A percentile compares a stretch with the other conserved stretches of the same genome.
Conservation (phyloP, 2,888 invertebrate species). For the Sepiola atlantica region DNA sequence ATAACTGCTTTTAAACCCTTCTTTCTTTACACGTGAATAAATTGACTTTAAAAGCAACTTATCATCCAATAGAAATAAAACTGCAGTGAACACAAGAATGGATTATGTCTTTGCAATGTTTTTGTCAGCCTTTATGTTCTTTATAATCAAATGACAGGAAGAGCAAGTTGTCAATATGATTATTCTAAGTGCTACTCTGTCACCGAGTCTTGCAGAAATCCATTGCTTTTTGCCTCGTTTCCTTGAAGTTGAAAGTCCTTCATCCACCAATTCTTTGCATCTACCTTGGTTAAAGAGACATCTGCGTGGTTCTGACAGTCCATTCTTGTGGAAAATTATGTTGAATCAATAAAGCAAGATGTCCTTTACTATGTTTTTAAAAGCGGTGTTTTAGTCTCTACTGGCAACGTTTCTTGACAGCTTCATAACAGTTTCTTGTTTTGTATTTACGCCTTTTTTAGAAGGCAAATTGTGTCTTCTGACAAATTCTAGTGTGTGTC, state of each 20-base stretch:
- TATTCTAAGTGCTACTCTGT: background rate
- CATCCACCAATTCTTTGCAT: background rate
- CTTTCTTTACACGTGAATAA: background rate
- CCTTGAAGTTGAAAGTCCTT: background rate
- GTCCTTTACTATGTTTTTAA: background rate
- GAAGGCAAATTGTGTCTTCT: background rate
- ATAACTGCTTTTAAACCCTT: background rate
- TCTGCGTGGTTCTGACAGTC: background rate
- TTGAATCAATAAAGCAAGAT: background rate
- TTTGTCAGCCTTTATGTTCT: background rate
- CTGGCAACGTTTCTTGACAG: conserved; percentile 6
- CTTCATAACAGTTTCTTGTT: background rate
- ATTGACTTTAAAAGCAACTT: background rate
- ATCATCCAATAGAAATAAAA: background rate
- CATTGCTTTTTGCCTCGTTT: background rate
- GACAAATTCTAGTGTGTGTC: background rate
- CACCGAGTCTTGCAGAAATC: background rate
- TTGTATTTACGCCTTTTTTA: background rate
- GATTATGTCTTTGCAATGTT: background rate
- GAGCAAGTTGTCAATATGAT: background rate
- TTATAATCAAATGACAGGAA: background rate
- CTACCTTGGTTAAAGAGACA: background rate
- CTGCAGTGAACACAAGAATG: background rate
- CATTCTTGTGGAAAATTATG: background rate
- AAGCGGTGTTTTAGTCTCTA: background rate